phyloP scores from a whole-genome alignment of 2,888 invertebrate genomes.

The Arrhopalites spinosus region DNA sequence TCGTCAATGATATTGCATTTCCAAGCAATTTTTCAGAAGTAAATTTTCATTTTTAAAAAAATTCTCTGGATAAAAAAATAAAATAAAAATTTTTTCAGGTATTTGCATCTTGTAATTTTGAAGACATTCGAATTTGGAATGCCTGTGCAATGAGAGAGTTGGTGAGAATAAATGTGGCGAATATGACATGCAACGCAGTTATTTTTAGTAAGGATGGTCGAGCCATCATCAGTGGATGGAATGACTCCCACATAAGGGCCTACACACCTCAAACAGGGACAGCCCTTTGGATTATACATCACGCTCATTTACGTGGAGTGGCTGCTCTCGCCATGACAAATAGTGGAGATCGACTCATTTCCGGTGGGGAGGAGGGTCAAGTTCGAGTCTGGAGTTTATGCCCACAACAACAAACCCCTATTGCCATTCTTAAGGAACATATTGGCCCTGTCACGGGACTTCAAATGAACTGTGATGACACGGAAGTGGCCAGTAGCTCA shows the following conservation, averaged over 20 bases:
- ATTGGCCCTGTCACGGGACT: slow-evolving; percentile 61
- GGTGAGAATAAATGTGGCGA: slow-evolving; percentile 81
- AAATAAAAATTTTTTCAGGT: slow-evolving; percentile 67
- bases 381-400: slow-evolving; percentile 79
- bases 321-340: slow-evolving; percentile 78
- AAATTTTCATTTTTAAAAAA: not conserved
- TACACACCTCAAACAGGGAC: slow-evolving; percentile 83
- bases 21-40: slow-evolving; percentile 62
- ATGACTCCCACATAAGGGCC: slow-evolving; percentile 68
- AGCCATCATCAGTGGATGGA: slow-evolving; percentile 64
- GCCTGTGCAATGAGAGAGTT: slow-evolving; percentile 75
- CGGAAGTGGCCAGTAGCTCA: slow-evolving; percentile 85
- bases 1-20: slow-evolving; percentile 81
- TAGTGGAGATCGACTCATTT: slow-evolving; percentile 74
- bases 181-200: slow-evolving; percentile 81
- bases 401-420: slow-evolving; percentile 69
- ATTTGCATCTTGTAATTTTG: slow-evolving; percentile 83
- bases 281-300: slow-evolving; percentile 78
- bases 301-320: slow-evolving; percentile 88
- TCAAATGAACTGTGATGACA: slow-evolving; percentile 65
- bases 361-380: slow-evolving; percentile 67
- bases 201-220: slow-evolving; percentile 79
- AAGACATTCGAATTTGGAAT: slow-evolving; percentile 87
- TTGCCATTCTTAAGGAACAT: slow-evolving; percentile 85
- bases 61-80: not conserved